phyloP scores from a whole-genome alignment of 2,797 vertebrate genomes.

The Synanceia verrucosa region DNA sequence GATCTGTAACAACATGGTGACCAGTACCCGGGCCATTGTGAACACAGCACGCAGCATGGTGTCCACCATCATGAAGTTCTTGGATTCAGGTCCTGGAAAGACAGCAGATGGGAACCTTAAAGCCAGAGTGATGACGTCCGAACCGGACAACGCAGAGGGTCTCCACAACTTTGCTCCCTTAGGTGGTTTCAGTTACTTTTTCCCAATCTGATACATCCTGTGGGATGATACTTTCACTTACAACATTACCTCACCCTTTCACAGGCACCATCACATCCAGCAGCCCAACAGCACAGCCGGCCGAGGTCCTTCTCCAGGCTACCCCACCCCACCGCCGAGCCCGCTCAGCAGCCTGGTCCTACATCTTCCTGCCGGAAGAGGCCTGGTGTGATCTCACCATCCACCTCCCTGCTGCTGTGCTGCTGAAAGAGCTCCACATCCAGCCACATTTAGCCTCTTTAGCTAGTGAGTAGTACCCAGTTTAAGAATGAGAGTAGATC shows the following conservation, averaged over 20 bases:
- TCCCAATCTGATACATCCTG: not conserved
- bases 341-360: constrained; percentile 97
- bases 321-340: constrained; percentile 96
- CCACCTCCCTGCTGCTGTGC: constrained; percentile 96
- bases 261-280: constrained; percentile 97
- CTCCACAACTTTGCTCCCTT: constrained; percentile 98
- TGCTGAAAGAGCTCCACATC: constrained; percentile 98
- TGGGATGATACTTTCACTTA: not conserved
- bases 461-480: constrained; percentile 87
- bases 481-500: not conserved
- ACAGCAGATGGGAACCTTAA: constrained; percentile 92
- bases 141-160: constrained; percentile 97
- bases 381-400: constrained; percentile 99
- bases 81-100: constrained; percentile 96
- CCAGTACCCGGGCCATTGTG: constrained; percentile 98
- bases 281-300: constrained; percentile 98
- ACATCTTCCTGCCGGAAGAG: constrained; percentile 97
- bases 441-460: constrained; percentile 98
- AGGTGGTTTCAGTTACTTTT: constrained; percentile 74
- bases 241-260: not conserved
- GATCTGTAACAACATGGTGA: constrained; percentile 99
- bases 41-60: constrained; percentile 99
- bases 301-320: constrained; percentile 96
- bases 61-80: constrained; percentile 99
- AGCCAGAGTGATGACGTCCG: constrained; percentile 94